Evolutionary conservation across 2,888 invertebrate species (phyloP).

Genomic region (Chaitophorus viminalis): DNA sequence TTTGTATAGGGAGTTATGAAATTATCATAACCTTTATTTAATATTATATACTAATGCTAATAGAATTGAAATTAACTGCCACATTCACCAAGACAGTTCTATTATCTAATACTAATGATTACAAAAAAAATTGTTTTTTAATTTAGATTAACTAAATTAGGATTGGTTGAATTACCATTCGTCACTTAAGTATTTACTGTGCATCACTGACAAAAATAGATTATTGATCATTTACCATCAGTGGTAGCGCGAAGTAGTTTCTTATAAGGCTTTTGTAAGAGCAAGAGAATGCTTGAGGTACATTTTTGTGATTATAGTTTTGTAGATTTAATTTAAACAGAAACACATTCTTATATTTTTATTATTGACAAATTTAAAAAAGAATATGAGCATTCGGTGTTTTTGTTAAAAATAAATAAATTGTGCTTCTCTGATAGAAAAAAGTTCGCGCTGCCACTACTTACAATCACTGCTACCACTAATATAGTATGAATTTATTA

Average conservation of each 20-base stretch:
- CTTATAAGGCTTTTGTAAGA: background rate
- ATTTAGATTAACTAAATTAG: slow-evolving; percentile 6
- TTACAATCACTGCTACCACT: slow-evolving; percentile 26
- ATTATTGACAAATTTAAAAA: background rate
- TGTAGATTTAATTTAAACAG: background rate
- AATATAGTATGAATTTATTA: slow-evolving; percentile 18
- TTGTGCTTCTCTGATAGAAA: background rate
- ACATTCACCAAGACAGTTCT: background rate
- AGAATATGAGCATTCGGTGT: background rate
- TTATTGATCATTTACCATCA: slow-evolving; percentile 11
- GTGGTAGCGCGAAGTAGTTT: slow-evolving; percentile 19
- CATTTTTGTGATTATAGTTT: background rate
- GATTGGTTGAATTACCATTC: slow-evolving; percentile 11
- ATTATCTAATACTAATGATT: background rate
- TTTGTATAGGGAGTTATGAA: no score
- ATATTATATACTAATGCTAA: background rate
- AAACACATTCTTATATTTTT: background rate
- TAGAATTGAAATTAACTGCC: background rate
- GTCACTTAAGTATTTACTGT: slow-evolving; percentile 30
- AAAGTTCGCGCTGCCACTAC: background rate
- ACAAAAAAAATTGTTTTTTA: slow-evolving; percentile 23
- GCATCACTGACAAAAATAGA: slow-evolving; percentile 45
- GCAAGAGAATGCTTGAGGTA: background rate
- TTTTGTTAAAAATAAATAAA: background rate
- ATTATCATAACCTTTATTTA: no score